Base-by-base conservation (phyloP, 1,140 invertebrate species). In the Pantala flavescens region DNA sequence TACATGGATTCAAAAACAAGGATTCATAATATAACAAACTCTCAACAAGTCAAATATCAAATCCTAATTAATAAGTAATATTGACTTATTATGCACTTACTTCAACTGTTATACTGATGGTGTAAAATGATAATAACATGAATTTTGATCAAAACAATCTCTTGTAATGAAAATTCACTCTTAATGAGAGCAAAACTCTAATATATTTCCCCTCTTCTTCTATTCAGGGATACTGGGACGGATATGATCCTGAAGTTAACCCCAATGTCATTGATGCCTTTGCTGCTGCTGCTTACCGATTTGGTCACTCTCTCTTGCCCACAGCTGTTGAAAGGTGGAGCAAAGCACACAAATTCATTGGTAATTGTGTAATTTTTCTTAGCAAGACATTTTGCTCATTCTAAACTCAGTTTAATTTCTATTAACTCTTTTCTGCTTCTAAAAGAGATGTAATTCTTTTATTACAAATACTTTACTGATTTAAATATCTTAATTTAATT, bases 341-440 rank as follows among this genome's bases (percentile, higher is more conserved):
- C 74, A 96, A 95, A 84, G 92, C 91, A 24, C 94, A 96, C 79
- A 94, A 96, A 84, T 96, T 95, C 80, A 95, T 96, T 75, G 91
- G 91, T 92, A 86, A 85, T 79, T 78, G 49, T 23, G 16, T 19
- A 10, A 19, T 74, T 21, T 19, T 24, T 73, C 28, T 71, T 0
- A 72, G 24, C 21, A 42, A 21, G 74, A 16, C 70, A 77, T 28
- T 72, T 42, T 23, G 19, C n/a, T 49, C 0, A n/a, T 49, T 14
- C 63, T 36, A 23, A n/a, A n/a, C n/a, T n/a, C n/a, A n/a, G n/a
- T n/a, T n/a, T n/a, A n/a, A 55, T 55, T 55, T 55, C 11, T 55
- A 12, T 55, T 12, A 55, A n/a, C n/a, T 12, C n/a, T 55, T 55
- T 12, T 55, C 11, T 11, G n/a, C 11, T 12, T 55, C 11, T 12